These are phyloP conservation scores for Vireo altiloquus DNA, from an alignment of 2,113 vertebrate species.

Conservation along the genomic window DNA sequence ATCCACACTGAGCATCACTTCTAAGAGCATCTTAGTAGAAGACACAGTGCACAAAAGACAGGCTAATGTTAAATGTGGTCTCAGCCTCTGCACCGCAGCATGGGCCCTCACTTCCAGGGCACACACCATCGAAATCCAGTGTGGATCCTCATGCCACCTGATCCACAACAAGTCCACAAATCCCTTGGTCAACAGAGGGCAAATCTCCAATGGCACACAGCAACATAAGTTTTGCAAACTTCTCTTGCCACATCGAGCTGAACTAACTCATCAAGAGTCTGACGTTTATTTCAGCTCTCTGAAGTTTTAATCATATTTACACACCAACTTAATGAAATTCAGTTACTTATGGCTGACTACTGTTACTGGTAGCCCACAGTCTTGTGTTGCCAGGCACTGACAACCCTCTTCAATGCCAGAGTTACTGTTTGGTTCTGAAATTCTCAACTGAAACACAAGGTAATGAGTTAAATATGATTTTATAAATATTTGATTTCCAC, in stretches of 20 bases:
- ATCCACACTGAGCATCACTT: background rate
- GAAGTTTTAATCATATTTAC: slow-evolving; percentile 35
- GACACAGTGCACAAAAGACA: rapidly evolving
- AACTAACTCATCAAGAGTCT: background rate
- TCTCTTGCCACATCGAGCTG: background rate
- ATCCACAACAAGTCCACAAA: background rate
- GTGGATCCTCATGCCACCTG: background rate
- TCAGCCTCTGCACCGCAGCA: background rate
- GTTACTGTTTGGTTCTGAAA: background rate
- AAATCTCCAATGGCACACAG: background rate
- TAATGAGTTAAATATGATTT: slow-evolving; percentile 30
- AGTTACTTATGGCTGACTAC: background rate
- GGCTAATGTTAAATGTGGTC: background rate
- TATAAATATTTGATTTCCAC: slow-evolving; percentile 51
- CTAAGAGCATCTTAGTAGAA: background rate
- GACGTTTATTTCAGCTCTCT: slow-evolving; percentile 7
- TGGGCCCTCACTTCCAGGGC: rapidly evolving
- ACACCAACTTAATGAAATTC: background rate
- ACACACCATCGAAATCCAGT: rapidly evolving
- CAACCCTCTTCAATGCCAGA: background rate
- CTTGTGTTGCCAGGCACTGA: background rate
- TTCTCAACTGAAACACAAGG: slow-evolving; percentile 4
- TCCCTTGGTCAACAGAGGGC: background rate
- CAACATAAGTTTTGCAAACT: background rate
- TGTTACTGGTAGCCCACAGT: background rate